Conservation (phyloP, 2,888 invertebrate species). For the Caenorhabditis auriculariae region DNA sequence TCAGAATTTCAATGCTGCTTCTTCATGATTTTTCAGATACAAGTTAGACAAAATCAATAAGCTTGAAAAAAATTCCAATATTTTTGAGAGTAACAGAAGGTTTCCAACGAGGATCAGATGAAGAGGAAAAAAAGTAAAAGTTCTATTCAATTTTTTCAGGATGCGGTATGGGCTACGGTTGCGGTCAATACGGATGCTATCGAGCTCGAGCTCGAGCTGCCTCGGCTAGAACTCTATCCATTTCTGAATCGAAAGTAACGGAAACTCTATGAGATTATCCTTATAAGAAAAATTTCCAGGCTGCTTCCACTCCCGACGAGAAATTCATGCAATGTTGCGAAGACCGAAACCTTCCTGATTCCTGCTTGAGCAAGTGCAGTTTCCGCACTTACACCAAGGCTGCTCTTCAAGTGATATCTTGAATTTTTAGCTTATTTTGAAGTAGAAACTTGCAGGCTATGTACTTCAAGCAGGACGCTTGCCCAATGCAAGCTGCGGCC, state of each 20-base stretch:
- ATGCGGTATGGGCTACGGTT: constrained; percentile 45
- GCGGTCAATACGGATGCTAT: constrained; percentile 59
- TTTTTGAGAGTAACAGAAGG: no score
- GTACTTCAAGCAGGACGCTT: constrained; percentile 61
- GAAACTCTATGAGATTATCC: neutral
- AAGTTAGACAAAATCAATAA: no score
- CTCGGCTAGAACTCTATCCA: constrained; percentile 15
- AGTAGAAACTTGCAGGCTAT: constrained; percentile 43
- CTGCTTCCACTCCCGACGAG: constrained; percentile 51
- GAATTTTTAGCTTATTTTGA: neutral
- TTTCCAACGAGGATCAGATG: neutral
- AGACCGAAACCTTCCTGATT: constrained; percentile 59
- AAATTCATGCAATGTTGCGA: constrained; percentile 60
- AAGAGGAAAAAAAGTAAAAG: neutral
- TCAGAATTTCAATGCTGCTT: no score
- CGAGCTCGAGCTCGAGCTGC: constrained; percentile 42
- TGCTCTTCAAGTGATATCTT: constrained; percentile 45
- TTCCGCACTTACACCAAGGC: constrained; percentile 56
- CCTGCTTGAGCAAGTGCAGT: constrained; percentile 56
- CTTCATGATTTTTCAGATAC: no score
- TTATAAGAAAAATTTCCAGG: constrained; percentile 12
- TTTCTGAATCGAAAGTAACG: constrained; percentile 1
- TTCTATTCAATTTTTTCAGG: no score
- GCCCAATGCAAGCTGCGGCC: constrained; percentile 61
- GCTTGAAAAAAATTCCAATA: no score